Conservation (phyloP, 2,797 vertebrate genomes). For the Ibycter americanus region DNA sequence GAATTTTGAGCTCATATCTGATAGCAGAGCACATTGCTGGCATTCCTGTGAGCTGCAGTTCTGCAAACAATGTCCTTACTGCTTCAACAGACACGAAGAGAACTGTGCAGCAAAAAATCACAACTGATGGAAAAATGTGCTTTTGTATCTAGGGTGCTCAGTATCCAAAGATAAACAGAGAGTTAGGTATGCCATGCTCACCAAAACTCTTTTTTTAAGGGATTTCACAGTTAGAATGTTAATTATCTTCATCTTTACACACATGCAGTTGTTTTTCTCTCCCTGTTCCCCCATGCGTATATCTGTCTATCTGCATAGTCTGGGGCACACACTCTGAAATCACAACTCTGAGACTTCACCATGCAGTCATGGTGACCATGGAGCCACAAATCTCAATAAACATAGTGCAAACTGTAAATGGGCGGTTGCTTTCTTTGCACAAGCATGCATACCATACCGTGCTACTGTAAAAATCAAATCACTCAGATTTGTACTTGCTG, state of each 20-base stretch:
- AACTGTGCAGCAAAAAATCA: neutral
- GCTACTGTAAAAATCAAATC: neutral
- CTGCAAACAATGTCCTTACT: neutral
- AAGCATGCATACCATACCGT: neutral
- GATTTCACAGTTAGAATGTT: neutral
- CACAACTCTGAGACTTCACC: neutral
- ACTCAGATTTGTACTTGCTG: neutral
- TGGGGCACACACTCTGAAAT: neutral
- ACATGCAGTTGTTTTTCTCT: neutral
- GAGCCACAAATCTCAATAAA: neutral
- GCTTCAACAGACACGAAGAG: neutral
- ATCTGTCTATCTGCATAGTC: neutral
- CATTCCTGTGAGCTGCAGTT: neutral
- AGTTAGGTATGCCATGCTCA: neutral
- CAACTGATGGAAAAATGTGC: neutral
- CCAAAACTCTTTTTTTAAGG: neutral
- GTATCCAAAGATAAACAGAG: neutral
- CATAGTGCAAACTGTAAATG: neutral
- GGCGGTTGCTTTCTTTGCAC: neutral
- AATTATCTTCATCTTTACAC: neutral
- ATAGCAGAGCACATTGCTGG: neutral
- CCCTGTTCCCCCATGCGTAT: neutral
- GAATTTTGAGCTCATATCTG: neutral
- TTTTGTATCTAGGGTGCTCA: neutral
- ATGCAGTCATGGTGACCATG: accelerated